Conservation (phyloP, 30 jellyfish, hydroid and myxozoan genomes). For the Nemopilema nomurai region DNA sequence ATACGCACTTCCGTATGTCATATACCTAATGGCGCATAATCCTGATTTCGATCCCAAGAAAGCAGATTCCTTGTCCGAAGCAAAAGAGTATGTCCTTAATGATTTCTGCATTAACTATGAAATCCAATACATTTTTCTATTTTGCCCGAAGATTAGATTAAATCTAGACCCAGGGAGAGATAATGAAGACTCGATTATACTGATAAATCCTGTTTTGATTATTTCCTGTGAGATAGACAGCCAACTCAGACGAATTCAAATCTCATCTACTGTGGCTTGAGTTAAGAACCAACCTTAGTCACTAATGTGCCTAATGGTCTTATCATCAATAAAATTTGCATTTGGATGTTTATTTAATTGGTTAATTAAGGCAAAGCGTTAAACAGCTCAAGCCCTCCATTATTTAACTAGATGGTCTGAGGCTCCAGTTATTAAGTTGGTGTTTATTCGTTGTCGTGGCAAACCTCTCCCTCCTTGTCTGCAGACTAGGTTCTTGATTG, state of each 20-base stretch:
- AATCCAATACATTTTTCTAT: not conserved
- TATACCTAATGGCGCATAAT: constrained; percentile 86
- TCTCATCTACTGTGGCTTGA: not conserved
- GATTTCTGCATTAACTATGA: not conserved
- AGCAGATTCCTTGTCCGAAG: constrained; percentile 61
- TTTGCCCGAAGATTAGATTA: not conserved
- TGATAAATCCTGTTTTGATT: not conserved
- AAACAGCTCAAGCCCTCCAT: not conserved
- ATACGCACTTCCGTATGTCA: constrained; percentile 85
- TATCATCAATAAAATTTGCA: not conserved
- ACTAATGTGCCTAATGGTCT: not conserved
- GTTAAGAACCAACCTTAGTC: not conserved
- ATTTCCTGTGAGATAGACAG: not conserved
- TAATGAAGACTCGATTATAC: not conserved
- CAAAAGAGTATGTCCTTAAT: constrained; percentile 77
- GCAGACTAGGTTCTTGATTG: not conserved
- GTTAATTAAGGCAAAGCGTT: not conserved
- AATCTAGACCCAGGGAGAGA: not conserved
- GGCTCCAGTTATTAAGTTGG: not conserved
- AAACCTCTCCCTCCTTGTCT: not conserved
- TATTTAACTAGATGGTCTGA: not conserved
- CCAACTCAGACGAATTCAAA: not conserved
- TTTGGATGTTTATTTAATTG: not conserved
- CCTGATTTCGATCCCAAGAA: constrained; percentile 84
- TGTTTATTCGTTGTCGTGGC: not conserved